These are phyloP conservation scores for Pseudocheirus occidentalis DNA, from an alignment of 2,797 vertebrate genomes.

Conservation along the genomic window DNA sequence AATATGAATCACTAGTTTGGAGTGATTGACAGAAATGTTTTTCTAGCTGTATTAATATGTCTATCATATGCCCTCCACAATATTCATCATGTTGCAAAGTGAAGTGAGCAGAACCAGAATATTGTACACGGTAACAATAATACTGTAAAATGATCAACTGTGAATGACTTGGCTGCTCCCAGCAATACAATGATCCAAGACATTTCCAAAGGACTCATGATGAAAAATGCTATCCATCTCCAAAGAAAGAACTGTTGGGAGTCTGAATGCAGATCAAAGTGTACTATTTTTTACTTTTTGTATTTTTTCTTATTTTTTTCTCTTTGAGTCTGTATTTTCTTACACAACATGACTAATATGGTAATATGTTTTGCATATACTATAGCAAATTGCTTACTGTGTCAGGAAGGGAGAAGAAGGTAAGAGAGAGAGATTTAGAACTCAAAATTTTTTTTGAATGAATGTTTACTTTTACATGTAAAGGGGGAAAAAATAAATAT, in stretches of 20 bases:
- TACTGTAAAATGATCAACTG: background rate
- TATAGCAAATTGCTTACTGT: background rate
- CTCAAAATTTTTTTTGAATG: background rate
- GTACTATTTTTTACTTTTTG: background rate
- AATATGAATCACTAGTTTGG: background rate
- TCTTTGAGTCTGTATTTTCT: background rate
- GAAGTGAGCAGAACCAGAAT: background rate
- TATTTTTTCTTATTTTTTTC: background rate
- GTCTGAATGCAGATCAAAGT: background rate
- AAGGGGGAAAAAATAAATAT: background rate
- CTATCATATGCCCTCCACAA: background rate
- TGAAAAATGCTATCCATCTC: background rate
- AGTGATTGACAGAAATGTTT: background rate
- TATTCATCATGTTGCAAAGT: background rate
- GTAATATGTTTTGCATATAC: background rate
- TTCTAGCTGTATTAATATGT: background rate
- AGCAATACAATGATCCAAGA: background rate
- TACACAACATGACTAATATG: background rate
- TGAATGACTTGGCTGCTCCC: background rate
- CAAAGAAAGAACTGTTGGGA: background rate
- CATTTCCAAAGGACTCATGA: background rate
- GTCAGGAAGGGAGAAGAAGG: background rate
- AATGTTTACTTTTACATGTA: background rate
- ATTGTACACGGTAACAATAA: background rate
- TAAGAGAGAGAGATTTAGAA: background rate